Base-by-base conservation (phyloP, 2,113 vertebrate genomes). In the Monopterus albus region DNA sequence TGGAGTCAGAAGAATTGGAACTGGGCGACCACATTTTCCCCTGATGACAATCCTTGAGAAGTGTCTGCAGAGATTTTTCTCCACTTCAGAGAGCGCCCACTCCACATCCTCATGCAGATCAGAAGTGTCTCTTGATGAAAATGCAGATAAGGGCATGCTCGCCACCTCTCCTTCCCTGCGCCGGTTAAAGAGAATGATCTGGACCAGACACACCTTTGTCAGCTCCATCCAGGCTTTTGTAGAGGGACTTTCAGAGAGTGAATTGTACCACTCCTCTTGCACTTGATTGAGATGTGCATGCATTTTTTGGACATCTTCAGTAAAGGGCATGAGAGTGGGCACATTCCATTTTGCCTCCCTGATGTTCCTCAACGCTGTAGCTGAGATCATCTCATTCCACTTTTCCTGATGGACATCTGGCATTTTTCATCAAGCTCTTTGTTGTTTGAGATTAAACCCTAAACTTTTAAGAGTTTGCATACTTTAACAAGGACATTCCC, bases 311-410 rank as follows among this genome's bases (percentile, higher is more conserved):
- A 73, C 38, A 18, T 82, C 71, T 58, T 82, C 51, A 1, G 79
- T 75, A 23, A 72, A 79, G 2, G 71, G 66, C 55, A 82, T 52
- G 38, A 73, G 20, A 51, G 46, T 10, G 2, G 71, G 67, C 14
- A 46, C 12, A 26, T 82, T 77, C 63, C 72, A 70, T 49, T 76
- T 82, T 28, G 57, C 40, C 38, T 84, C 72, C 3, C 28, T 70
- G 42, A 84, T 78, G 40, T 78, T 88, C 11, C 71, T 71, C 26
- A 73, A 20, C 2, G 72, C 81, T 38, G 73, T 67, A 10, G 62
- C 56, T 0, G 65, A 88, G 11, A 84, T 74, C 58, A 79, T 7
- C 21, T 72, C 72, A 47, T 83, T 78, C 75, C 79, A 88, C 23
- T 75, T 88, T 10, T 75, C 8, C n/a, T 1, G 7, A 1, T 86